Evolutionary conservation across 2,888 invertebrate species (phyloP).

Genomic region (Phengaris alcon): DNA sequence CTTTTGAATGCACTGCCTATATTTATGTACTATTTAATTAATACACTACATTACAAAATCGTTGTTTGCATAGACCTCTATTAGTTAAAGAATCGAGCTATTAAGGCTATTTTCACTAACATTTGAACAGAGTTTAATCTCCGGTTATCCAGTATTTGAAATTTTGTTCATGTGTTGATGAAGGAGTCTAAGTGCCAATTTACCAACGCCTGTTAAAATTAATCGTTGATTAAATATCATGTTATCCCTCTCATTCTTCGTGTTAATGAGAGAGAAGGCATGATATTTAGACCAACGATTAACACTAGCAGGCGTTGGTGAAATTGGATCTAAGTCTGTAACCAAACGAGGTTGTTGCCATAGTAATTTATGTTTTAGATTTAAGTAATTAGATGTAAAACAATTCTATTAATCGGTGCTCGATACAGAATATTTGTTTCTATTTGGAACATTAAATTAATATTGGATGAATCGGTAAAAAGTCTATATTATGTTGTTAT

Average conservation of each 20-base stretch:
- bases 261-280: too few relatives aligned
- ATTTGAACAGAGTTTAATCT: not conserved
- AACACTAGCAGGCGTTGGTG: too few relatives aligned
- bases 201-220: too few relatives aligned
- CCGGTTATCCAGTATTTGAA: not conserved
- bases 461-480: constrained; percentile 51
- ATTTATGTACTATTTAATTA: not conserved
- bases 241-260: too few relatives aligned
- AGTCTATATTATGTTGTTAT: constrained; percentile 60
- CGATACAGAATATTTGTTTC: constrained; percentile 41
- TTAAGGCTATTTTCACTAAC: not conserved
- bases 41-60: not conserved
- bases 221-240: too few relatives aligned
- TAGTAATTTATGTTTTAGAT: constrained; percentile 58
- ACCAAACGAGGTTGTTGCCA: constrained; percentile 71
- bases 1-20: constrained; percentile 14
- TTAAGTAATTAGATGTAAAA: constrained; percentile 52
- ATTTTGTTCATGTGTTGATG: constrained; percentile 30
- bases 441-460: constrained; percentile 37
- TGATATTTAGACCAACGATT: too few relatives aligned
- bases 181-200: constrained; percentile 26
- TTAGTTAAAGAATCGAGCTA: constrained; percentile 16
- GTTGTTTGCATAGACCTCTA: constrained; percentile 22
- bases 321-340: constrained; percentile 43
- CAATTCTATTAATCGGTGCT: constrained; percentile 64